Conservation (phyloP, 2,113 vertebrate genomes). For the Passerina amoena region DNA sequence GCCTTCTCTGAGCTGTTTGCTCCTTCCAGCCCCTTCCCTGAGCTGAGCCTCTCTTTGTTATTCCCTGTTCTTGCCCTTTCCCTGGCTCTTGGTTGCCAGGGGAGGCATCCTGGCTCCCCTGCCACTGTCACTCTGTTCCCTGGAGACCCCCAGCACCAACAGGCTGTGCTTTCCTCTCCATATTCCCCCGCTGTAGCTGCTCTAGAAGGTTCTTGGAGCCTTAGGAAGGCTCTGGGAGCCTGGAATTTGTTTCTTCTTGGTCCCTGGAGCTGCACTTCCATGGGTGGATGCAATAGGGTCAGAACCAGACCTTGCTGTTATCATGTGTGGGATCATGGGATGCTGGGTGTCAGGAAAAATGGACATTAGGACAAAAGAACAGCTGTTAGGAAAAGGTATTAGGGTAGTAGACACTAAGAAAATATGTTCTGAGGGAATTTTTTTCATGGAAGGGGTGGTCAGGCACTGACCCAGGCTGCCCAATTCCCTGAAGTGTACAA, state of each 20-base stretch:
- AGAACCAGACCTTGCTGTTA: not conserved
- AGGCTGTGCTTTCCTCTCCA: rapidly evolving
- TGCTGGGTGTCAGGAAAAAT: not conserved
- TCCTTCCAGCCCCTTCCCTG: not conserved
- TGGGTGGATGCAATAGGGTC: rapidly evolving
- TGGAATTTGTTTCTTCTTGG: not conserved
- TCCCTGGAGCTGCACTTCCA: not conserved
- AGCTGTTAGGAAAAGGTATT: not conserved
- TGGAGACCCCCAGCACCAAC: not conserved
- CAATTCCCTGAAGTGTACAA: not conserved
- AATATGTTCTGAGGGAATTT: not conserved
- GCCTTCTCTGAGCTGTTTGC: not conserved
- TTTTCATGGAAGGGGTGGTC: not conserved
- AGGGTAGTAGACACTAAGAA: not conserved
- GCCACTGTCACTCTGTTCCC: not conserved
- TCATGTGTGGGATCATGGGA: not conserved
- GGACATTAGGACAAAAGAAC: too few species aligned
- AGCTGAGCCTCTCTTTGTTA: not conserved
- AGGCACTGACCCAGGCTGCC: not conserved
- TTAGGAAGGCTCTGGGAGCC: not conserved
- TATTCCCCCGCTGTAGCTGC: rapidly evolving
- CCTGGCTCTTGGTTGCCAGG: rapidly evolving
- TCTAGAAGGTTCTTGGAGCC: not conserved
- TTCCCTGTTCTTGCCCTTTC: not conserved
- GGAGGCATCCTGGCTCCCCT: not conserved